Evolutionary conservation across 2,888 invertebrate species (phyloP).

Genomic region (Eudemis profundana): DNA sequence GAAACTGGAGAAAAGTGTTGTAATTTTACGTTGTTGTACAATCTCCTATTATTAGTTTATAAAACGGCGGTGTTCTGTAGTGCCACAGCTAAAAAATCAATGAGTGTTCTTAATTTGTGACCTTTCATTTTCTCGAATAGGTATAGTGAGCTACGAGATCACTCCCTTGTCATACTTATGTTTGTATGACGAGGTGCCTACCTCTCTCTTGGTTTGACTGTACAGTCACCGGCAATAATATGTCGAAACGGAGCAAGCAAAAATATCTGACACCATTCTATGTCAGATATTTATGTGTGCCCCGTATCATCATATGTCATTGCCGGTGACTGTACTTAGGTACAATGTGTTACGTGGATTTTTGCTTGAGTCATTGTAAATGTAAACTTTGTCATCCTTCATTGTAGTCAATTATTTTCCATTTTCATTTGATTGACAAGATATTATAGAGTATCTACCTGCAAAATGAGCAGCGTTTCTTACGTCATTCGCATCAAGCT

Average conservation of each 20-base stretch:
- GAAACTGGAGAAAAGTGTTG: conserved; percentile 13
- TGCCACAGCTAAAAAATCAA: too few species aligned
- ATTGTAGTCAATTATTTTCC: not conserved
- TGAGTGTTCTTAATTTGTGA: too few species aligned
- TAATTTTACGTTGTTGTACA: conserved; percentile 9
- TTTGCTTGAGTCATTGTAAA: not conserved
- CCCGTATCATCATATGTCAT: too few species aligned
- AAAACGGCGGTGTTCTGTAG: not conserved
- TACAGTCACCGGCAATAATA: too few species aligned
- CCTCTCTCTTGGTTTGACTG: too few species aligned
- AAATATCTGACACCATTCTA: too few species aligned
- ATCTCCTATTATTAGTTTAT: conserved; percentile 11
- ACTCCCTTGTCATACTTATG: too few species aligned
- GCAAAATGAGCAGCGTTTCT: conserved; percentile 49
- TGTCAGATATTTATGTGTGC: too few species aligned
- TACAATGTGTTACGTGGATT: not conserved
- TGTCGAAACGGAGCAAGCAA: too few species aligned
- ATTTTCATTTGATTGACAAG: not conserved
- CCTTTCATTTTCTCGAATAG: too few species aligned
- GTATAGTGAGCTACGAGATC: too few species aligned
- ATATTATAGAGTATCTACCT: not conserved
- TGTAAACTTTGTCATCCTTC: not conserved
- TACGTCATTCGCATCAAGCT: conserved; percentile 60
- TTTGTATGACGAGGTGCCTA: too few species aligned
- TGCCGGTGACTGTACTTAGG: not conserved